These are phyloP conservation scores for Varroa destructor DNA, from an alignment of 1,140 invertebrate genomes.

Conservation along the genomic window DNA sequence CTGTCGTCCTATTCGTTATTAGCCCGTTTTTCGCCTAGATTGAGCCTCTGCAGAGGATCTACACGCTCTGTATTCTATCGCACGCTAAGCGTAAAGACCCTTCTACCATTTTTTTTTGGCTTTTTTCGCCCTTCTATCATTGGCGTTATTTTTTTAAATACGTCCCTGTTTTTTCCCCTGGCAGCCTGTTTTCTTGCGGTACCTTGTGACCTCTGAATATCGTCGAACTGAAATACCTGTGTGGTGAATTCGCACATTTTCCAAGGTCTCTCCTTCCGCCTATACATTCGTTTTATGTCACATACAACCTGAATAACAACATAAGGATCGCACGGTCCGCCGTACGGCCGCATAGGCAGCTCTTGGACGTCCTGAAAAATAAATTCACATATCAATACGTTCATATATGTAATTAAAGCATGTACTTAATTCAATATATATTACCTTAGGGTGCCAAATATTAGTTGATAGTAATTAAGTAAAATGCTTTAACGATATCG, in stretches of 20 bases:
- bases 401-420: too few relatives aligned
- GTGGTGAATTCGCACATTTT: slow-evolving; percentile 27
- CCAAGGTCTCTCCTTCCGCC: slow-evolving; percentile 27
- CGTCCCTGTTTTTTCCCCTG: too few relatives aligned
- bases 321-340: slow-evolving; percentile 34
- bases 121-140: too few relatives aligned
- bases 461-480: neutral
- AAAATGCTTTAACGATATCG: neutral
- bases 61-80: too few relatives aligned
- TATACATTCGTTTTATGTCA: slow-evolving; percentile 32
- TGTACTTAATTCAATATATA: neutral
- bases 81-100: too few relatives aligned
- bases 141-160: too few relatives aligned
- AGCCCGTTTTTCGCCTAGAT: too few relatives aligned
- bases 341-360: slow-evolving; percentile 32
- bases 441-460: neutral
- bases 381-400: neutral
- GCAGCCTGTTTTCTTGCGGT: too few relatives aligned
- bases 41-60: too few relatives aligned
- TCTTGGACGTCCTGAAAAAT: slow-evolving; percentile 34
- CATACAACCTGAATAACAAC: slow-evolving; percentile 31
- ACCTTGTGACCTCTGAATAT: too few relatives aligned
- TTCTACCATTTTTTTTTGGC: too few relatives aligned
- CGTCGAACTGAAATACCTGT: neutral
- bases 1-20: too few relatives aligned